Evolutionary conservation across 2,888 invertebrate species (phyloP).

Genomic region (Megamerina dolium): DNA sequence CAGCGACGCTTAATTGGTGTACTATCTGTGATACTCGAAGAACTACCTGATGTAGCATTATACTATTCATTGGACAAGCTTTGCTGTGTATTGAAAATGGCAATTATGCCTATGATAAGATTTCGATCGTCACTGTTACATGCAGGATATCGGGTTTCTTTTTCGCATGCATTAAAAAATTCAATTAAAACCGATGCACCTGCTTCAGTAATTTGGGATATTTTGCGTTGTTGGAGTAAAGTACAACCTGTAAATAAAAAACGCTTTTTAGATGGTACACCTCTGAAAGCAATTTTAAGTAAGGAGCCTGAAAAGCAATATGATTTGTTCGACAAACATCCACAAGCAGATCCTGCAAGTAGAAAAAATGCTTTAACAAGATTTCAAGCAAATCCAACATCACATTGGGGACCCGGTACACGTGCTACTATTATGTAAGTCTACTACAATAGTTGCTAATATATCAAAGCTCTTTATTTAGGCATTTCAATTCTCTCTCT

Average conservation of each 20-base stretch:
- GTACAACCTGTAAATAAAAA: conserved; percentile 61
- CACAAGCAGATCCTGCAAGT: conserved; percentile 75
- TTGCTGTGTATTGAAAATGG: conserved; percentile 64
- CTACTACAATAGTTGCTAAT: not conserved
- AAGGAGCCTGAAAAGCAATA: conserved; percentile 51
- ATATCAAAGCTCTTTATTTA: conserved; percentile 5
- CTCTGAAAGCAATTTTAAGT: conserved; percentile 53
- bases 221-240: conserved; percentile 75
- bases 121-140: conserved; percentile 83
- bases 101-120: conserved; percentile 63
- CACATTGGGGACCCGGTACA: conserved; percentile 88
- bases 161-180: conserved; percentile 80
- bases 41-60: conserved; percentile 75
- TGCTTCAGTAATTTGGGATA: conserved; percentile 80
- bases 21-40: conserved; percentile 74
- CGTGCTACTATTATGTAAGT: conserved; percentile 70
- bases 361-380: conserved; percentile 65
- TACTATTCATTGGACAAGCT: conserved; percentile 81
- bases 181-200: conserved; percentile 94
- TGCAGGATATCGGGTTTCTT: conserved; percentile 85
- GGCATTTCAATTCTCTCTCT: too few species aligned
- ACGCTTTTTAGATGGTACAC: conserved; percentile 51
- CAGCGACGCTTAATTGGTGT: conserved; percentile 72
- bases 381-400: conserved; percentile 81
- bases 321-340: conserved; percentile 49